These are phyloP conservation scores for Dasypus novemcinctus DNA, from an alignment of 2,113 vertebrate species.

Conservation along the genomic window DNA sequence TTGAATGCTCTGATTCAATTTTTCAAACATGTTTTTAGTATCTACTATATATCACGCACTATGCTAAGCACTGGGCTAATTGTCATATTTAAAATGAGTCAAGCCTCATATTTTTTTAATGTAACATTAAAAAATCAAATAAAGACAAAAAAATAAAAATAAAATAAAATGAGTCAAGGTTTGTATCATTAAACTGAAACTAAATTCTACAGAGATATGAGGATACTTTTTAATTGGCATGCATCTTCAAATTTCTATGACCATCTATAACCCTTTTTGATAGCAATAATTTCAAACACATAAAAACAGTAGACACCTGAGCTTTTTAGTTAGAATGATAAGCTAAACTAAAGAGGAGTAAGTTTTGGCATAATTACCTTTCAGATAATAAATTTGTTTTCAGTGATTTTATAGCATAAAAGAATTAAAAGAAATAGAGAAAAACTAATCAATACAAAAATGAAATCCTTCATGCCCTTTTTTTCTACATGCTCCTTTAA, in stretches of 20 bases:
- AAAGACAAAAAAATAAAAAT: no score
- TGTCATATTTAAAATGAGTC: neutral
- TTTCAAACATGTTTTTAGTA: neutral
- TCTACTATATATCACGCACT: neutral
- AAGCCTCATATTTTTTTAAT: no score
- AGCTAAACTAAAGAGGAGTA: conserved; percentile 13
- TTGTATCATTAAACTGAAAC: neutral
- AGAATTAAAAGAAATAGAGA: neutral
- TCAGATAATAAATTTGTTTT: conserved; percentile 52
- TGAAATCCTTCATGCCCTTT: neutral
- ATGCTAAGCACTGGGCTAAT: neutral
- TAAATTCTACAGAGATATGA: neutral
- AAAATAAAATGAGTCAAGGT: neutral
- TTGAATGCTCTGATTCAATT: neutral
- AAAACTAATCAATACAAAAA: conserved; percentile 46
- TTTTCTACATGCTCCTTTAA: neutral
- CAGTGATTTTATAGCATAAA: neutral
- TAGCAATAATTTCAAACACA: neutral
- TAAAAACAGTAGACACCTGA: neutral
- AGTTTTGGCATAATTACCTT: neutral
- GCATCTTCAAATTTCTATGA: neutral
- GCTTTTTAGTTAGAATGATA: neutral
- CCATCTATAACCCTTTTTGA: neutral
- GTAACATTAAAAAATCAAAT: no score
- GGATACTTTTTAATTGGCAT: neutral